phyloP scores from a whole-genome alignment of 2,113 vertebrate species.

The Dasypus novemcinctus region DNA sequence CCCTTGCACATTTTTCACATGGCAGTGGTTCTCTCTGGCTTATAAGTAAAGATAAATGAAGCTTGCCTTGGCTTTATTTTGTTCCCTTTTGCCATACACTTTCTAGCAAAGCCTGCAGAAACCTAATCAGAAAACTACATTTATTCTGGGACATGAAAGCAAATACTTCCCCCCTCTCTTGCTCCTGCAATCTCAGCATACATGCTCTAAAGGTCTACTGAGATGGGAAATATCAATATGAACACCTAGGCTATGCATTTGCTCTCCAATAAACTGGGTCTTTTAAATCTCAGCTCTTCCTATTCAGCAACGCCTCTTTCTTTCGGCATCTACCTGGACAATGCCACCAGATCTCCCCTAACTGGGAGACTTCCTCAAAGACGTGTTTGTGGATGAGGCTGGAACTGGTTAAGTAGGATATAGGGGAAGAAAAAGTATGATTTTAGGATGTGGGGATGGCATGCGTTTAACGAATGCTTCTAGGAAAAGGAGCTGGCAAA shows the following conservation, averaged over 20 bases:
- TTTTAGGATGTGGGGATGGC: neutral
- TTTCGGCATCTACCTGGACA: neutral
- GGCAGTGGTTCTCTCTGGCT: neutral
- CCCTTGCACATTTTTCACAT: neutral
- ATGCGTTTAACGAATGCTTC: neutral
- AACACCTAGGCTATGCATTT: neutral
- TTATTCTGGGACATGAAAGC: neutral
- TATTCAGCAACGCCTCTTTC: neutral
- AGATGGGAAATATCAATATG: neutral
- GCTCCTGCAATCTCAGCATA: neutral
- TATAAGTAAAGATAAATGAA: neutral
- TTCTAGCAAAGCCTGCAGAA: neutral
- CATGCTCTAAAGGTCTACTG: neutral
- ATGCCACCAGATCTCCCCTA: neutral
- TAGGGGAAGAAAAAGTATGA: neutral
- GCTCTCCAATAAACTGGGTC: neutral
- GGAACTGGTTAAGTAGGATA: neutral
- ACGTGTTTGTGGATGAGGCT: neutral
- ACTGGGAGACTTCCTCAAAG: neutral
- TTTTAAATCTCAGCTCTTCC: neutral
- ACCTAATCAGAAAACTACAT: neutral
- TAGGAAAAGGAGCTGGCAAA: neutral
- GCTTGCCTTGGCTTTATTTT: neutral
- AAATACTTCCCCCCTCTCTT: neutral
- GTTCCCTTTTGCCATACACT: neutral